Percentiles rank a stretch among this genome's conserved stretches.
These are phyloP conservation scores for Candidula unifasciata DNA, from an alignment of 2,888 invertebrate genomes.

Conservation along the genomic window DNA sequence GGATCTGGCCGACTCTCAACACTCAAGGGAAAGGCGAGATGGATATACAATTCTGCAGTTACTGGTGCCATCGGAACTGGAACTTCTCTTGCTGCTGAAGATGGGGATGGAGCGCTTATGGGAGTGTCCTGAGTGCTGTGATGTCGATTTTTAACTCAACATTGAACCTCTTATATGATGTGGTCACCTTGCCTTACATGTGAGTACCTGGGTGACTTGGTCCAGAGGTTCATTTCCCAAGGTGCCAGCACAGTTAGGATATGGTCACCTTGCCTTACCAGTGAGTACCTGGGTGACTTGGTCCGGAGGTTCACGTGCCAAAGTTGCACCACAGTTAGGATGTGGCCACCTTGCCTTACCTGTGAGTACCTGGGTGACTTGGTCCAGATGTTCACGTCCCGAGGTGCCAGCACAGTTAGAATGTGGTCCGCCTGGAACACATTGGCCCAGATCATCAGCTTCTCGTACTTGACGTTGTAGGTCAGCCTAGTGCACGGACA, in stretches of 20 bases:
- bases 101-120: no score
- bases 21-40: no score
- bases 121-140: no score
- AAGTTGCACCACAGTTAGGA: no score
- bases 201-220: not conserved
- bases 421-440: conserved; percentile 40
- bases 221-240: conserved; percentile 19
- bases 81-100: no score
- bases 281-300: no score
- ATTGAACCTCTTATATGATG: no score
- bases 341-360: not conserved
- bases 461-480: conserved; percentile 39
- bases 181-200: not conserved
- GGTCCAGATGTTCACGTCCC: conserved; percentile 29
- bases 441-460: conserved; percentile 48
- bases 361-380: not conserved
- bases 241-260: conserved; percentile 17
- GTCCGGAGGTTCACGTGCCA: no score
- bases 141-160: no score
- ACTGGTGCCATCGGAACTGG: no score
- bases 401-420: not conserved
- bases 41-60: no score
- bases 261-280: conserved; percentile 43
- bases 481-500: conserved; percentile 27
- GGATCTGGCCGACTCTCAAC: no score